Conservation (phyloP, 2,797 vertebrate species). For the Lates japonicus region DNA sequence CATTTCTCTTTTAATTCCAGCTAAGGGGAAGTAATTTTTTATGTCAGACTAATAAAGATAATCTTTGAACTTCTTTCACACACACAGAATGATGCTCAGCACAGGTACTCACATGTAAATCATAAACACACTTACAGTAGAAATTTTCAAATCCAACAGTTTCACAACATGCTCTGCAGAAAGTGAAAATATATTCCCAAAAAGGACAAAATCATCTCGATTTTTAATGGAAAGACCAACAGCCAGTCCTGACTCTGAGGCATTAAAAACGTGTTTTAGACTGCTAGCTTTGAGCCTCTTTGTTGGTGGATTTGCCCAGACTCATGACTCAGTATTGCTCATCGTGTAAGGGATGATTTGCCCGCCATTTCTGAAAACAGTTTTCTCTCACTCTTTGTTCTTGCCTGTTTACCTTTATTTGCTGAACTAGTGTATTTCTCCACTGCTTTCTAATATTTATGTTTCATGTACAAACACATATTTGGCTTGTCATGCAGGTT, state of each 20-base stretch:
- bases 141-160: slow-evolving; percentile 71
- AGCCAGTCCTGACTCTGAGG: slow-evolving; percentile 60
- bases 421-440: slow-evolving; percentile 32
- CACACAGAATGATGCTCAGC: slow-evolving; percentile 32
- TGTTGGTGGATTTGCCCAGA: slow-evolving; percentile 77
- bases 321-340: slow-evolving; percentile 89
- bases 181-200: slow-evolving; percentile 68
- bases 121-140: slow-evolving; percentile 66
- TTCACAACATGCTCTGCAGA: slow-evolving; percentile 56
- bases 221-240: slow-evolving; percentile 51
- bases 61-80: slow-evolving; percentile 35
- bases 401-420: slow-evolving; percentile 57
- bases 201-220: slow-evolving; percentile 45
- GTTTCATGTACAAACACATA: neutral
- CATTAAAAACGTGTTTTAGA: slow-evolving; percentile 77
- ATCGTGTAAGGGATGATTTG: slow-evolving; percentile 81
- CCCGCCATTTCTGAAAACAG: slow-evolving; percentile 83
- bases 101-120: slow-evolving; percentile 69
- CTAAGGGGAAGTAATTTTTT: slow-evolving; percentile 18
- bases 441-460: neutral
- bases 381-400: slow-evolving; percentile 78
- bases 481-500: neutral
- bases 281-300: slow-evolving; percentile 72
- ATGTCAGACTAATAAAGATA: slow-evolving; percentile 18
- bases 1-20: slow-evolving; percentile 9